Conservation (phyloP, 2,888 invertebrate genomes). For the Pimpla rufipes region DNA sequence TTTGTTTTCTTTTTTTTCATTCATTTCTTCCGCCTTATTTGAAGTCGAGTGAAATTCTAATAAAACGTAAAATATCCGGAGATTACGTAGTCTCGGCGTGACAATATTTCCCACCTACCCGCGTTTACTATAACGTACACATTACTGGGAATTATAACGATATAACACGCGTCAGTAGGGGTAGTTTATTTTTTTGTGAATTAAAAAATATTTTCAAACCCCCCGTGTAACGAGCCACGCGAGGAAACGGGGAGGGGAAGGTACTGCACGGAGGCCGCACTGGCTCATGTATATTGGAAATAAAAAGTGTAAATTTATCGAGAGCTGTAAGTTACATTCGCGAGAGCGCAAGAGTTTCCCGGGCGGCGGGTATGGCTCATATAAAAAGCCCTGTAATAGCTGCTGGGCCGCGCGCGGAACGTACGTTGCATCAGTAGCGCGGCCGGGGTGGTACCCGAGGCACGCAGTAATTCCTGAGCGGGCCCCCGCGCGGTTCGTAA, state of each 20-base stretch:
- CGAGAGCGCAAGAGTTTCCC: conserved; percentile 10
- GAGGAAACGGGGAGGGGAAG: conserved; percentile 13
- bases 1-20: conserved; percentile 23
- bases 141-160: conserved; percentile 21
- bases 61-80: conserved; percentile 25
- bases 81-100: conserved; percentile 26
- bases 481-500: conserved; percentile 18
- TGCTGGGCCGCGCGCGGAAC: background rate
- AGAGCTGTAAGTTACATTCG: conserved; percentile 59
- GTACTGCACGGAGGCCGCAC: no score
- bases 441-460: conserved; percentile 24
- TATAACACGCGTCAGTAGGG: background rate
- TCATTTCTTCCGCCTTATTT: background rate
- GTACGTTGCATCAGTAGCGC: conserved; percentile 20
- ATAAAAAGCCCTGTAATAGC: conserved; percentile 64
- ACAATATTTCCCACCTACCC: conserved; percentile 24
- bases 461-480: conserved; percentile 50
- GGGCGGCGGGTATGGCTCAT: conserved; percentile 23
- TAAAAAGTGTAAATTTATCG: conserved; percentile 66
- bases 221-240: background rate
- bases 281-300: conserved; percentile 40
- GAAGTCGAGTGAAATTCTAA: conserved; percentile 28
- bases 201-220: conserved; percentile 15
- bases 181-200: no score
- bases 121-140: conserved; percentile 37